These are phyloP conservation scores for Halcyon smyrnensis DNA, from an alignment of 2,797 vertebrate species.

Conservation along the genomic window DNA sequence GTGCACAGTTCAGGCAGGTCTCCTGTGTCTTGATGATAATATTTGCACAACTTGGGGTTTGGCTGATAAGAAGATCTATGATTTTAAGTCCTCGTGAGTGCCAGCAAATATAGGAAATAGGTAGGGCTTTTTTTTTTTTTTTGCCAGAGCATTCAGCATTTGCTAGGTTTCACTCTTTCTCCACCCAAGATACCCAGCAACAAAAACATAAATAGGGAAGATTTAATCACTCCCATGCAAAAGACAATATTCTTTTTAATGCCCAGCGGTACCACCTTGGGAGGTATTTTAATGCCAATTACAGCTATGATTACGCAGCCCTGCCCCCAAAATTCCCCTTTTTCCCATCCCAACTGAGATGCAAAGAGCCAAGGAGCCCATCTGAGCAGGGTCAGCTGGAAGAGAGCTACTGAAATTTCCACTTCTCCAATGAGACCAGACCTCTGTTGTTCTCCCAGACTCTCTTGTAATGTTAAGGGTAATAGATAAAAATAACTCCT, in stretches of 20 bases:
- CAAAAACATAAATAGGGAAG: neutral
- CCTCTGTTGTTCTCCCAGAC: neutral
- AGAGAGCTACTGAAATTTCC: neutral
- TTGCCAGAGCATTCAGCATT: neutral
- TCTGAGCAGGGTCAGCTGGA: neutral
- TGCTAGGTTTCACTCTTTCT: neutral
- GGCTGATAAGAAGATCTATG: neutral
- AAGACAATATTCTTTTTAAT: neutral
- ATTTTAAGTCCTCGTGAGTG: neutral
- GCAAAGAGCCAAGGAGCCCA: neutral
- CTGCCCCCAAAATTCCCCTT: neutral
- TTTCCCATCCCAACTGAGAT: neutral
- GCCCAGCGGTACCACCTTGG: neutral
- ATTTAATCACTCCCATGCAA: neutral
- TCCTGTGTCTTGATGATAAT: neutral
- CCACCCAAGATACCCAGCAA: neutral
- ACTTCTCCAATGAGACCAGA: neutral
- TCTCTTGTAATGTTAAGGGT: neutral
- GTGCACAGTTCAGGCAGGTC: neutral
- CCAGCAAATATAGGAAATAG: neutral
- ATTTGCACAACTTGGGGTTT: neutral
- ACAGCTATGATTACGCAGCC: neutral
- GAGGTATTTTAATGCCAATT: neutral
- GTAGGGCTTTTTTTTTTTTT: neutral
- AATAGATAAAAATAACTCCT: constrained; percentile 43